Evolutionary conservation across 2,888 invertebrate genomes (phyloP), one percentile per base, ranked within the genome.

Genomic region (Calameuta filiformis): DNA sequence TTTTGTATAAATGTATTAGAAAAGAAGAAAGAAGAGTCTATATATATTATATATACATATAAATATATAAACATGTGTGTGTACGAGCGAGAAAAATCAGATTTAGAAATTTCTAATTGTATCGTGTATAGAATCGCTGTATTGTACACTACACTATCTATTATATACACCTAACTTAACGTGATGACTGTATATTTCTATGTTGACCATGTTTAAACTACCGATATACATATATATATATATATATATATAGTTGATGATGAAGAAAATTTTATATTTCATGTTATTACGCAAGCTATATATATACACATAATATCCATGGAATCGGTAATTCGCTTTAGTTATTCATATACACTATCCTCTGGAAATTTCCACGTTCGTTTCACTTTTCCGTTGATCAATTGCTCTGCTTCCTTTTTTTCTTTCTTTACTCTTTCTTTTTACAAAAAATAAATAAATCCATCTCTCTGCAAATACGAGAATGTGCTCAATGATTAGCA

Each of bases 241-340:
- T 76, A 71, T 80, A 85, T 84, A 87, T 85, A 83, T 84, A 87
- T 88, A 89, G 89, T 90, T 90, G 87, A 89, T 86, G 85, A 88
- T 90, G 87, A 89, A 56, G 85, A 89, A 81, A 89, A 84, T 91
- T 91, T 91, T 90, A 90, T 91, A 91, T 91, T 89, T 88, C 90
- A 89, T 89, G 90, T 91, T 91, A 86, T 82, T 78, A 79, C 82
- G 84, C 81, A 74, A 30, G 74, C 74, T 30, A 30, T 74, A 34
- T 56, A 75, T 37, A 74, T 23, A 34, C 31, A 74, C 56, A 35
- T 30, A 68, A 34, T 56, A 68, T 31, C 37, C 30, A 35, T 35
- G 74, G 75, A 75, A 56, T 56, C 30, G 23, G 30, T 30, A 30
- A 68, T 68, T 69, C 35, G 56, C 71, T 56, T 34, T 40, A 68